Percentiles rank a stretch among this genome's conserved stretches.
phyloP scores from a whole-genome alignment of 2,113 vertebrate genomes.

The Pantherophis guttatus region DNA sequence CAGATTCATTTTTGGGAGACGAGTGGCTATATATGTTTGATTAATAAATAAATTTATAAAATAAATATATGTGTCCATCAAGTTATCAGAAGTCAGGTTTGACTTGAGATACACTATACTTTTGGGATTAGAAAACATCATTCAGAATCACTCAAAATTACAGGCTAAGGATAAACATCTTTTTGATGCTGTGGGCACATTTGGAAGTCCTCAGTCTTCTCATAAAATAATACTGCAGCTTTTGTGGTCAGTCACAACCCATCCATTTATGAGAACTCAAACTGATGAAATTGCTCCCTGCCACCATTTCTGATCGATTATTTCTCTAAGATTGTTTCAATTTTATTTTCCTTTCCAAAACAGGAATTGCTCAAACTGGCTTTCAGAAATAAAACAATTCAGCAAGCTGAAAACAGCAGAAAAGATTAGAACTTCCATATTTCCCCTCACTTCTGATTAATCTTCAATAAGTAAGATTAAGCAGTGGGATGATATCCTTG shows the following conservation, averaged over 20 bases:
- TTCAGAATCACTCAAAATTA: not conserved
- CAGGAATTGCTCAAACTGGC: not conserved
- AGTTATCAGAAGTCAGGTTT: not conserved
- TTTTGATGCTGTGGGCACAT: not conserved
- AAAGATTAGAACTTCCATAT: not conserved
- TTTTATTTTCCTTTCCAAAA: not conserved
- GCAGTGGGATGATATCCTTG: not conserved
- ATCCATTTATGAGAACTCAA: not conserved
- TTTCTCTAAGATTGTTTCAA: not conserved
- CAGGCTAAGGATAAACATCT: not conserved
- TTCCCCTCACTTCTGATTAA: not conserved
- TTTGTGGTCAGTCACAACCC: not conserved
- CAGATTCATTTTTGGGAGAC: not conserved
- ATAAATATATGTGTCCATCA: not conserved
- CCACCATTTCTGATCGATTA: not conserved
- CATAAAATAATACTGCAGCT: not conserved
- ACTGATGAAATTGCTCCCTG: not conserved
- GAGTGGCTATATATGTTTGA: not conserved
- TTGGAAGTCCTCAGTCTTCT: not conserved
- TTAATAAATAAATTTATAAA: not conserved
- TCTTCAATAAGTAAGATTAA: not conserved
- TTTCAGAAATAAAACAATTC: not conserved
- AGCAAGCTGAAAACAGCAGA: not conserved
- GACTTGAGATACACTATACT: not conserved
- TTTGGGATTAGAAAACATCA: not conserved